Evolutionary conservation across 1,140 invertebrate species (phyloP), one percentile per base, ranked within the genome.

Genomic region (Tribolium castaneum): DNA sequence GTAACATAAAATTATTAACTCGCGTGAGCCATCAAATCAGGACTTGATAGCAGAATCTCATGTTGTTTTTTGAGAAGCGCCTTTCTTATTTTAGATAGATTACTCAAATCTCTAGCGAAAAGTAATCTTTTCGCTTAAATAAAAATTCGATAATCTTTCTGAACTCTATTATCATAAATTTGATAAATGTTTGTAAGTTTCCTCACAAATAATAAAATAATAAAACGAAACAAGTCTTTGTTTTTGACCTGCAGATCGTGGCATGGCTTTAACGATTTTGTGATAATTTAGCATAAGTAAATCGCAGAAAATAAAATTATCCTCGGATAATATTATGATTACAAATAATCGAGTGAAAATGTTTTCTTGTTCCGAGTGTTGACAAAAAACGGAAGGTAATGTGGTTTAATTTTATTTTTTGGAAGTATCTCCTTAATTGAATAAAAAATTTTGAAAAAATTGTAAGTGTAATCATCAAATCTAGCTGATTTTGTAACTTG

Each of bases 101-200:
- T 59, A 59, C 3, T 22, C 9, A 66, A 66, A 34, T 66, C 25
- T 66, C n/a, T 66, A 35, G 59, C 59, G 12, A 66, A 66, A 66
- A 66, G 13, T 66, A 13, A 66, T 66, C 25, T 66, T 12, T 66
- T 66, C 59, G 59, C 59, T 66, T 7, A 66, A 66, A 19, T 35
- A 35, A 66, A 66, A 35, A 3, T 62, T 7, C 1, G 59, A 66
- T 66, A 66, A 66, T 12, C 59, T 66, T 19, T 35, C 3, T 66
- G 59, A 66, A 66, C 59, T 39, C 10, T 30, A 30, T 25, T 73
- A 54, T 73, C 71, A 54, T 25, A 22, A 73, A 73, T 73, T 73
- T 52, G 52, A 51, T 73, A 51, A 9, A 52, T 35, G 50, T 72
- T 72, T 34, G 19, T 72, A 72, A 72, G 50, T 72, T 72, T 72